These are phyloP conservation scores for Oxyruncus cristatus DNA, from an alignment of 2,113 vertebrate genomes.

Conservation along the genomic window DNA sequence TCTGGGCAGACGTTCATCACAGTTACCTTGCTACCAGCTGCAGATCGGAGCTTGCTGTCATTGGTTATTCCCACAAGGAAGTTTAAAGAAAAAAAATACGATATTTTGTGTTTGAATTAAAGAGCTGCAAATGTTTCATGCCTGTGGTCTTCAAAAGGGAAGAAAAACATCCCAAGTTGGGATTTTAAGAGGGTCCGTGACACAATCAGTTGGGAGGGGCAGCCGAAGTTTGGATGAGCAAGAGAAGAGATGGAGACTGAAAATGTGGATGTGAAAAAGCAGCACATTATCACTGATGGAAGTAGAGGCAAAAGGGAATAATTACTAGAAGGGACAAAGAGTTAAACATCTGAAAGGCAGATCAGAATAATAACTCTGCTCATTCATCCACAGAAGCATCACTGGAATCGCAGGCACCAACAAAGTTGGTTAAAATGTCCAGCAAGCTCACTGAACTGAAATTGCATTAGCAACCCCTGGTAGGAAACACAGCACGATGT, in stretches of 20 bases:
- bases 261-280: not conserved
- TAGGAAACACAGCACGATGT: not conserved
- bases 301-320: not conserved
- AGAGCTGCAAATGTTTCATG: not conserved
- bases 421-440: not conserved
- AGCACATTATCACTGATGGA: not conserved
- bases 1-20: not conserved
- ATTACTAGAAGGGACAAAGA: not conserved
- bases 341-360: not conserved
- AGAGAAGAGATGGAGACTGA: not conserved
- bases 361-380: not conserved
- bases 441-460: not conserved
- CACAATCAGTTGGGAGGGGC: not conserved
- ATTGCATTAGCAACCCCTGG: not conserved
- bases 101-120: not conserved
- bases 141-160: not conserved
- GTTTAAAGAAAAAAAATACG: not conserved
- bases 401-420: not conserved
- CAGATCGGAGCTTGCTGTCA: not conserved
- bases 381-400: not conserved
- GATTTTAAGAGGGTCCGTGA: not conserved
- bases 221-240: not conserved
- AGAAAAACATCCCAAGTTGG: not conserved
- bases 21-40: not conserved
- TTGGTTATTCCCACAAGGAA: not conserved